Evolutionary conservation across 1,140 invertebrate species (phyloP).

Genomic region (Bombus consobrinus): DNA sequence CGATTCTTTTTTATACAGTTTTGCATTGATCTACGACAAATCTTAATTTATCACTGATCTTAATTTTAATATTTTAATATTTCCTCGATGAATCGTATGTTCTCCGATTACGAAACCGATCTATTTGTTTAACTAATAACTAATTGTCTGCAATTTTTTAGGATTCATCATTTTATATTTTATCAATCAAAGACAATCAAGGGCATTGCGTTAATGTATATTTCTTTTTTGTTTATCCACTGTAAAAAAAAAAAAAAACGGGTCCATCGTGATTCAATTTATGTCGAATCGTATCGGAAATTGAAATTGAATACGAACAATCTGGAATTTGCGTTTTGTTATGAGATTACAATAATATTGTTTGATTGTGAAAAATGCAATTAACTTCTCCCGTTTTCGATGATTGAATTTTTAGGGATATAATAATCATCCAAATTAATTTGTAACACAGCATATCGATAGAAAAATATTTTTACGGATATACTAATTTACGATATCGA

Average conservation of each 20-base stretch:
- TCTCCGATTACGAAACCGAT: neutral
- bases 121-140: no score
- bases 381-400: neutral
- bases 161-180: neutral
- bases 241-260: no score
- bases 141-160: neutral
- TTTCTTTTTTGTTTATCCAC: no score
- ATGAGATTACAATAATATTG: neutral
- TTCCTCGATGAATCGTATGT: neutral
- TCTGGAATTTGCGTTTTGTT: neutral
- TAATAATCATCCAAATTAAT: neutral
- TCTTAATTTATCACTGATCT: neutral
- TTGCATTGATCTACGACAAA: constrained; percentile 3
- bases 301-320: neutral
- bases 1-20: neutral
- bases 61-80: no score
- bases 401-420: neutral
- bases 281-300: neutral
- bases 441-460: neutral
- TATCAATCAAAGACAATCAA: neutral
- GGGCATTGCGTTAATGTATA: neutral
- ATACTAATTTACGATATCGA: no score
- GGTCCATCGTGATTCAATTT: neutral
- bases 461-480: neutral
- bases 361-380: neutral